These are phyloP conservation scores for Porites lobata DNA, from an alignment of 92 coral and sea anemone genomes.

Conservation along the genomic window DNA sequence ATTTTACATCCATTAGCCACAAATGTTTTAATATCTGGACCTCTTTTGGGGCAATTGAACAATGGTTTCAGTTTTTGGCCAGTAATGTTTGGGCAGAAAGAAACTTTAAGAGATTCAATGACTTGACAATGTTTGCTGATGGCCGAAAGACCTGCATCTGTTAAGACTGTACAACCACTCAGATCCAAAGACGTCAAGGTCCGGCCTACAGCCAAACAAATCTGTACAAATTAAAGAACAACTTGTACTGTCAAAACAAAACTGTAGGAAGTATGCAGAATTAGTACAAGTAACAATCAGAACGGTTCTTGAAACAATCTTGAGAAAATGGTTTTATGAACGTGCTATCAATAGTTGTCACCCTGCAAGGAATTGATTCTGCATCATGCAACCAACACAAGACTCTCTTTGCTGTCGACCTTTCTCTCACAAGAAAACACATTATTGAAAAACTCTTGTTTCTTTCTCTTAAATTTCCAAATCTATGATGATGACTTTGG, in stretches of 20 bases:
- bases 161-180: constrained; percentile 77
- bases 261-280: no score
- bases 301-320: no score
- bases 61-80: constrained; percentile 75
- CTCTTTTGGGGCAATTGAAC: constrained; percentile 67
- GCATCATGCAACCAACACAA: no score
- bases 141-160: constrained; percentile 79
- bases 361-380: no score
- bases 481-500: no score
- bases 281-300: background rate
- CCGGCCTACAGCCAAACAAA: constrained; percentile 75
- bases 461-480: no score
- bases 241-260: no score
- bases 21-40: constrained; percentile 69
- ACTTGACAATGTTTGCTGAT: constrained; percentile 77
- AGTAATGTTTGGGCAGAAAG: constrained; percentile 83
- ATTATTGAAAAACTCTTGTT: no score
- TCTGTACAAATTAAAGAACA: constrained; percentile 39
- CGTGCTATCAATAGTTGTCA: no score
- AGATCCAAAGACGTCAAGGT: constrained; percentile 73
- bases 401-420: no score
- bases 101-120: constrained; percentile 71
- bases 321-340: no score
- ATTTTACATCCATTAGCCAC: constrained; percentile 83
- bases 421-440: no score